Percentiles rank a stretch among this genome's conserved stretches.
Evolutionary conservation across 2,888 invertebrate species (phyloP).

Genomic region (Lasioglossum oenotherae): DNA sequence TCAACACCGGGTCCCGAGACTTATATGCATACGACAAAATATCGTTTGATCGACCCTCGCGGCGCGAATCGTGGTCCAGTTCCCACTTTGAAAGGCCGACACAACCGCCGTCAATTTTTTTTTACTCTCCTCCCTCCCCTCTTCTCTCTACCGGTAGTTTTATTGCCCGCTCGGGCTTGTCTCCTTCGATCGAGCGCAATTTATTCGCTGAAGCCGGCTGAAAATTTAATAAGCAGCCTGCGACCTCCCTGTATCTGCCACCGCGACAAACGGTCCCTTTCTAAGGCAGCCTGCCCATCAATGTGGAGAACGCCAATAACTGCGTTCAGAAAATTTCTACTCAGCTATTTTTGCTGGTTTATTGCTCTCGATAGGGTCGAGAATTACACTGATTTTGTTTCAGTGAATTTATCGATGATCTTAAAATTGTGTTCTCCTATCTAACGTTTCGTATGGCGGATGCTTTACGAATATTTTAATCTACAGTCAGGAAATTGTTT

Average conservation of each 20-base stretch:
- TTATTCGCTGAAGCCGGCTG: constrained; percentile 43
- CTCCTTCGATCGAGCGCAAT: constrained; percentile 27
- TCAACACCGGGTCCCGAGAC: constrained; percentile 16
- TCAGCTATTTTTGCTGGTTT: background rate
- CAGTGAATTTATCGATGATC: background rate
- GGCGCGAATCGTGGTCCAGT: constrained; percentile 39
- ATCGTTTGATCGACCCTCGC: constrained; percentile 46
- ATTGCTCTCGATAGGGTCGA: background rate
- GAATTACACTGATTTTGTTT: background rate
- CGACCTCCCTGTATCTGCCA: constrained; percentile 39
- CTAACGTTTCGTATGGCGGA: background rate
- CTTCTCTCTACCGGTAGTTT: background rate
- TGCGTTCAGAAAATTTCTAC: background rate
- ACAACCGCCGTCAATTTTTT: background rate
- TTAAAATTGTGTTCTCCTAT: background rate
- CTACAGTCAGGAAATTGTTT: background rate
- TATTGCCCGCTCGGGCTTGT: background rate
- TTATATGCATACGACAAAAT: constrained; percentile 48
- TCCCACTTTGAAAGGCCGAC: constrained; percentile 23
- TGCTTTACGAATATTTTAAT: background rate
- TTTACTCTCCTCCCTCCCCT: background rate
- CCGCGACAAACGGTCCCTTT: constrained; percentile 30
- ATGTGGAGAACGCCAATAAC: background rate
- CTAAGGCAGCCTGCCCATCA: background rate
- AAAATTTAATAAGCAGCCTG: constrained; percentile 54